Conservation (phyloP, 2,888 invertebrate species). For the Epiblema foenella region DNA sequence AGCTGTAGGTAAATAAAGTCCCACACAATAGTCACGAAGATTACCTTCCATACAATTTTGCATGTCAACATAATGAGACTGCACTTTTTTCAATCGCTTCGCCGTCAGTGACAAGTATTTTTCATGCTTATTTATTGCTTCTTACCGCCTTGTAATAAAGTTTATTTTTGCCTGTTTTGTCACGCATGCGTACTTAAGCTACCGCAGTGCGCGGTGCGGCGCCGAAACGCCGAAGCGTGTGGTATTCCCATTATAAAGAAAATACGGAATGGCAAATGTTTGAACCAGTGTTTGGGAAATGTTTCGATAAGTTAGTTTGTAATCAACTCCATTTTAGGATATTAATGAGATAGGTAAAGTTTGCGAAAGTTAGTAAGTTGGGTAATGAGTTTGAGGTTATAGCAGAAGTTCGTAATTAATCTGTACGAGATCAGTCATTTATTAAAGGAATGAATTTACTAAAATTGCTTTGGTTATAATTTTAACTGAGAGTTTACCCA, state of each 20-base stretch:
- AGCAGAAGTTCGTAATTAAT: neutral
- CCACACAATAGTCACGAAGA: constrained; percentile 11
- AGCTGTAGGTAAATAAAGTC: constrained; percentile 12
- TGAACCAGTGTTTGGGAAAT: constrained; percentile 55
- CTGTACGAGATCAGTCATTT: neutral
- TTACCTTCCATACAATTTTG: constrained; percentile 22
- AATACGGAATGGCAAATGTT: constrained; percentile 54
- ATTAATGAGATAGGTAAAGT: constrained; percentile 29
- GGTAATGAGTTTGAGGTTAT: constrained; percentile 13
- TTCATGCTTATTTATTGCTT: constrained; percentile 47
- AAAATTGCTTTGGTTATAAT: too few species aligned
- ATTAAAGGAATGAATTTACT: too few species aligned
- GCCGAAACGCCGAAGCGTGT: constrained; percentile 79
- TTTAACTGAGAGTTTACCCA: too few species aligned
- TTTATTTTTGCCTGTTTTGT: constrained; percentile 53
- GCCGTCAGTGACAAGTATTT: constrained; percentile 58
- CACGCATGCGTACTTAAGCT: constrained; percentile 77
- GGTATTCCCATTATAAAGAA: constrained; percentile 70
- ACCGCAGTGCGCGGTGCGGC: constrained; percentile 85
- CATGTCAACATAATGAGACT: constrained; percentile 42
- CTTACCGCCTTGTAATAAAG: constrained; percentile 53
- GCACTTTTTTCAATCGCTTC: constrained; percentile 64
- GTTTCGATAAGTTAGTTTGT: constrained; percentile 23
- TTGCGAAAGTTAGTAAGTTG: constrained; percentile 20
- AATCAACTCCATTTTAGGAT: constrained; percentile 15